Evolutionary conservation across 1,140 invertebrate species (phyloP).

Genomic region (Aplysia californica): DNA sequence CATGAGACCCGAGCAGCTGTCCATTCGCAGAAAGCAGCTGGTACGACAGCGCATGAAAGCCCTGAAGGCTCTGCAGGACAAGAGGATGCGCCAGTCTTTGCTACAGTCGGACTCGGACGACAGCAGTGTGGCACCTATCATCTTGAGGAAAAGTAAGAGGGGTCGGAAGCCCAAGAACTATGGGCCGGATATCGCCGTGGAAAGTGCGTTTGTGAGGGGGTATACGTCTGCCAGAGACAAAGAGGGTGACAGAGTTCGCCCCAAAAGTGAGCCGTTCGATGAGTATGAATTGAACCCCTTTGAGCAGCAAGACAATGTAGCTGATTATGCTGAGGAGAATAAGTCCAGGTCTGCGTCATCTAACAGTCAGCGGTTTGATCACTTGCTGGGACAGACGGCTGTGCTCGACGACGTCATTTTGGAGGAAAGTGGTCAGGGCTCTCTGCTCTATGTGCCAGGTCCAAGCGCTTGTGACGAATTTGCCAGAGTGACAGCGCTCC

Average conservation of each 20-base stretch:
- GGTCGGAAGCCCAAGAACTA: constrained; percentile 12
- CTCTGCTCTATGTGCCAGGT: not conserved
- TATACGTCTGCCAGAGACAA: not conserved
- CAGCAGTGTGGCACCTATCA: too few species aligned
- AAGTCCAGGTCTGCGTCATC: too few species aligned
- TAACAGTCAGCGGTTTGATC: constrained; percentile 14
- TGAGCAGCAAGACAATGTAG: not conserved
- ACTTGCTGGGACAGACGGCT: constrained; percentile 12
- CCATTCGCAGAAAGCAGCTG: constrained; percentile 20
- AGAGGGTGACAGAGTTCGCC: not conserved
- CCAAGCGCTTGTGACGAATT: not conserved
- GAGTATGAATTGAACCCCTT: not conserved
- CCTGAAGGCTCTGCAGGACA: constrained; percentile 19
- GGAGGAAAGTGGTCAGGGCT: not conserved
- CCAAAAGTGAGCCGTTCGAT: constrained; percentile 7
- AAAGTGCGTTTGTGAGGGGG: not conserved
- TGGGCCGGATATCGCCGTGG: constrained; percentile 18
- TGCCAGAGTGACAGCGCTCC: not conserved
- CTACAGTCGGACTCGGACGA: too few species aligned
- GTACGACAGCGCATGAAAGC: constrained; percentile 23
- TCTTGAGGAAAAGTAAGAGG: constrained; percentile 20
- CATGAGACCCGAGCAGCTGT: constrained; percentile 19
- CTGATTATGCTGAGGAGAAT: too few species aligned
- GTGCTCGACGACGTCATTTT: constrained; percentile 22
- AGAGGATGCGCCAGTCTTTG: too few species aligned